Conservation (phyloP, 2,888 invertebrate species). For the Yponomeuta malinellus region DNA sequence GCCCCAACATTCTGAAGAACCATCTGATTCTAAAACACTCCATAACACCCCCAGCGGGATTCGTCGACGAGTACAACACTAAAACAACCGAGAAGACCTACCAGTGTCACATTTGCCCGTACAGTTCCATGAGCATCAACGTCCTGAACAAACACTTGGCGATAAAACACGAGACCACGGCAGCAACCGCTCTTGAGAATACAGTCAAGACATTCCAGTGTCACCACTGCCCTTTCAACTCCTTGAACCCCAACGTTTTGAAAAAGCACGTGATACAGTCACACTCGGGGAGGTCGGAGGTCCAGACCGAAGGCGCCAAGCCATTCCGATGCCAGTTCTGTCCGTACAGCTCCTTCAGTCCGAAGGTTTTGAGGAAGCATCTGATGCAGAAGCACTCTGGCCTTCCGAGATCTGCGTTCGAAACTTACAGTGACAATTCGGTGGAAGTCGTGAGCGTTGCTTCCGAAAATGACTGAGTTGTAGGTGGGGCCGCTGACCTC, state of each 20-base stretch:
- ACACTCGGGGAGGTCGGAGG: not conserved
- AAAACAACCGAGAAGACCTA: not conserved
- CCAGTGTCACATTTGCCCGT: slow-evolving; percentile 2
- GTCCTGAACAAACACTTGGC: not conserved
- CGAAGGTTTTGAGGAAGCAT: not conserved
- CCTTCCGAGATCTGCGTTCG: not conserved
- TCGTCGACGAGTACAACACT: not conserved
- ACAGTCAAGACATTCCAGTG: not conserved
- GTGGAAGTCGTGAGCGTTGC: not conserved
- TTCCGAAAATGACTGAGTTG: not conserved
- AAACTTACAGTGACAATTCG: not conserved
- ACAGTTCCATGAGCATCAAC: not conserved
- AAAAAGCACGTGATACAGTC: not conserved
- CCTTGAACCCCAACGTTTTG: not conserved
- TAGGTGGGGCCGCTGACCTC: not conserved
- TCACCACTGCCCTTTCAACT: not conserved
- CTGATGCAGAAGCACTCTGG: not conserved
- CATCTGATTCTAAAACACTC: not conserved
- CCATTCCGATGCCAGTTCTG: not conserved
- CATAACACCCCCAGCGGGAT: not conserved
- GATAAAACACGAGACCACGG: not conserved
- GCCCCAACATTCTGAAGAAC: slow-evolving; percentile 12
- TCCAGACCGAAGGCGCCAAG: not conserved
- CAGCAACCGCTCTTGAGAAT: not conserved
- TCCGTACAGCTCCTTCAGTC: not conserved